Evolutionary conservation across 2,888 invertebrate genomes (phyloP), one percentile per base, ranked within the genome.

Genomic region (Drosophila anomelani): DNA sequence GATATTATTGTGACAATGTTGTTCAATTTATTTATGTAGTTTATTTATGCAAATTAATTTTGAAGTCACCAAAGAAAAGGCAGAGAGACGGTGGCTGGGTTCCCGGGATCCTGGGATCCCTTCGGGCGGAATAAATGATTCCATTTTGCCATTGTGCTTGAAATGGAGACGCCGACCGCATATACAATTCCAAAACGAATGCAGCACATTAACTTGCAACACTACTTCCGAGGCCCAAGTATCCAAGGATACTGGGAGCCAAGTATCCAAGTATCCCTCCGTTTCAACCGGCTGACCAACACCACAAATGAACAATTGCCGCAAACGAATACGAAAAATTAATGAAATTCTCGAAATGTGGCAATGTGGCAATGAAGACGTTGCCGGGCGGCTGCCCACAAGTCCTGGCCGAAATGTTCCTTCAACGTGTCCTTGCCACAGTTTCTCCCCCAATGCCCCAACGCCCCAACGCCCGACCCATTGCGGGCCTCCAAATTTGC

Each of bases 271-370:
- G 20, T 8, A 46, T 23, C 5, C 29, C 46, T 41, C 73, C 56
- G 29, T 32, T 62, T 53, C 34, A 51, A 49, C 41, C 55, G 54
- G 39, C 58, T 70, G 67, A 61, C 74, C 72, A 57, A 60, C 58
- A 80, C 78, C 79, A 58, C 79, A 79, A 79, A 80, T 80, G 79
- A 79, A 79, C 79, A 79, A 80, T 79, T 79, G 81, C 81, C 78
- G 71, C 71, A 79, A 74, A 77, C 51, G 77, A 77, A 77, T 78
- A 78, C 71, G 67, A 71, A 80, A 80, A 79, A 79, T 79, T 79
- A 78, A 79, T 79, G 81, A 79, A 79, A 79, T 79, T 79, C 79
- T 80, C 68, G 80, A 77, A 69, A 77, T 64, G 74, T 72, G 59
- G 78, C 63, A 68, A 57, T 77, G 75, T 68, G 59, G 77, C 80